These are phyloP conservation scores for Gastracanthus pulcherrimus DNA, from an alignment of 2,888 invertebrate species.

Conservation along the genomic window DNA sequence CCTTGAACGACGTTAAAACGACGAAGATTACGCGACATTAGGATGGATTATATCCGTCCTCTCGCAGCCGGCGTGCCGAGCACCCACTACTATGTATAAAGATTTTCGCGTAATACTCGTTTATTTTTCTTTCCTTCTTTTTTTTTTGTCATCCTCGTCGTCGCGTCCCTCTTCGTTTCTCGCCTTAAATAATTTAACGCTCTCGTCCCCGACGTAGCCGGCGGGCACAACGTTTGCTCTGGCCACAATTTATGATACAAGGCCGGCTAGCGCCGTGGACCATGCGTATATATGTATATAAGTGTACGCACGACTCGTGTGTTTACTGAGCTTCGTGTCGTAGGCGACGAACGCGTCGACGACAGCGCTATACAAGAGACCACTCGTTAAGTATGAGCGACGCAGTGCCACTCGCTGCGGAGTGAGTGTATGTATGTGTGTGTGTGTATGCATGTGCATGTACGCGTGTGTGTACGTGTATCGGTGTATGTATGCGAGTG, in stretches of 20 bases:
- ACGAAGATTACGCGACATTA: no score
- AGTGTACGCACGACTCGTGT: conserved; percentile 30
- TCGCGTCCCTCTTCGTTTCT: conserved; percentile 23
- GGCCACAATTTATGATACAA: conserved; percentile 67
- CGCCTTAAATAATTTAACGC: conserved; percentile 62
- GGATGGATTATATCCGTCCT: no score
- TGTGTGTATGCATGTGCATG: no score
- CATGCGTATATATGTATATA: no score
- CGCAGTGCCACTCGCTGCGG: no score
- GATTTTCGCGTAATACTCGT: background rate
- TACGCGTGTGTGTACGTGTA: no score
- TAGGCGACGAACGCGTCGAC: background rate
- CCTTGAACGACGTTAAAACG: no score
- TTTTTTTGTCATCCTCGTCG: background rate
- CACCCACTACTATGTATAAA: background rate
- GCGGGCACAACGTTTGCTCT: conserved; percentile 62
- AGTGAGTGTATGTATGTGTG: no score
- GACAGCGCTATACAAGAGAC: no score
- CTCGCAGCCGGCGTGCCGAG: no score
- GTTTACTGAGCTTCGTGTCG: conserved; percentile 57
- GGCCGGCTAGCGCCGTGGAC: conserved; percentile 51
- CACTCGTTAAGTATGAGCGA: background rate
- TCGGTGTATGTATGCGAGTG: no score
- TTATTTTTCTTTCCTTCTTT: background rate
- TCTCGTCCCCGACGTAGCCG: conserved; percentile 39